Conservation (phyloP, 2,888 invertebrate species). For the Argyresthia albistria region DNA sequence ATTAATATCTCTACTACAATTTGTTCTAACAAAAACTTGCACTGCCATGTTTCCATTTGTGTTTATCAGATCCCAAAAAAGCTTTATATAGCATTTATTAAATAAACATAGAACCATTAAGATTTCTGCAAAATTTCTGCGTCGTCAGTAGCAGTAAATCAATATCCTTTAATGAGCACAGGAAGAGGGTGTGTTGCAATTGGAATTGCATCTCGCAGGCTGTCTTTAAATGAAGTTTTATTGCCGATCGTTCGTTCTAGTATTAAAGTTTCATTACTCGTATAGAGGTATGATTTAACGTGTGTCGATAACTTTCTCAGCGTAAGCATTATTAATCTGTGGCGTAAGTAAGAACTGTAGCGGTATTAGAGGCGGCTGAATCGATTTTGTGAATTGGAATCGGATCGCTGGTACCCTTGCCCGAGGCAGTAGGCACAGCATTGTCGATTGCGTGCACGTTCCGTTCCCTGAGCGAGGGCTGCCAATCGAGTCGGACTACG, state of each 20-base stretch:
- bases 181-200: background rate
- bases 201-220: background rate
- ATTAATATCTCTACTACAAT: too few relatives aligned
- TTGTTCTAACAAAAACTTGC: too few relatives aligned
- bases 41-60: too few relatives aligned
- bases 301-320: background rate
- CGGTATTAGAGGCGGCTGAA: conserved; percentile 9
- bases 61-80: too few relatives aligned
- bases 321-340: background rate
- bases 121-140: background rate
- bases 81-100: too few relatives aligned
- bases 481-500: conserved; percentile 29
- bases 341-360: background rate
- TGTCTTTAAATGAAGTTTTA: background rate
- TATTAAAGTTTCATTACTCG: conserved; percentile 1
- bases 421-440: conserved; percentile 11
- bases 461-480: conserved; percentile 38
- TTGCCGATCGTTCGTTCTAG: background rate
- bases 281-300: background rate
- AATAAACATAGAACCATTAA: too few relatives aligned
- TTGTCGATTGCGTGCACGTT: conserved; percentile 49
- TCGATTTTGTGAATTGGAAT: conserved; percentile 24
- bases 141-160: background rate
- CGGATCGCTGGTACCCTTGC: conserved; percentile 6
- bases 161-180: conserved; percentile 4